A percentile compares a stretch with the other conserved stretches of the same genome.
Evolutionary conservation across 2,113 vertebrate species (phyloP).

Genomic region (Arizona elegans): DNA sequence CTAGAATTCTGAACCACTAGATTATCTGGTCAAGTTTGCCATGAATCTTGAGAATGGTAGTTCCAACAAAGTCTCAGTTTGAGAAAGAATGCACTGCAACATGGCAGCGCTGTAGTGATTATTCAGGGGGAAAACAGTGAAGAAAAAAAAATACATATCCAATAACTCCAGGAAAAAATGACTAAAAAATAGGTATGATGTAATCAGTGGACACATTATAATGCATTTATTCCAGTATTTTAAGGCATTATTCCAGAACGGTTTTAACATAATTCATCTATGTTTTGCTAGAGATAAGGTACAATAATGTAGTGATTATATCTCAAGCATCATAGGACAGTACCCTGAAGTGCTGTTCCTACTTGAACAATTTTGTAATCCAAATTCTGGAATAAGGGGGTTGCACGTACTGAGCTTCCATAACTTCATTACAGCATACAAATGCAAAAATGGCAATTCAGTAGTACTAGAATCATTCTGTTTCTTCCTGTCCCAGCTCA

Average conservation of each 20-base stretch:
- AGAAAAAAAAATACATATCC: fast-evolving
- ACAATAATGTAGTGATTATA: neutral
- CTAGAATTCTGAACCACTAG: neutral
- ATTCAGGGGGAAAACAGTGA: neutral
- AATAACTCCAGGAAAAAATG: neutral
- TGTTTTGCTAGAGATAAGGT: neutral
- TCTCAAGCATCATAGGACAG: neutral
- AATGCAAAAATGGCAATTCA: neutral
- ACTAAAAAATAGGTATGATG: neutral
- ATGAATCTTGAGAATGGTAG: neutral
- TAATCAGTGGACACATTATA: neutral
- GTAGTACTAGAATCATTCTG: neutral
- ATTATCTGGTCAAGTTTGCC: neutral
- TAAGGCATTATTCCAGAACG: neutral
- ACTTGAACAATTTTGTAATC: neutral
- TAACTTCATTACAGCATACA: neutral
- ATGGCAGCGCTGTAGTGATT: neutral
- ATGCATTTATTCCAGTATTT: neutral
- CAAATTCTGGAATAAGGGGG: neutral
- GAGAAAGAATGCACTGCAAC: neutral
- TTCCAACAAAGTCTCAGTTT: neutral
- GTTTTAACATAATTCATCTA: neutral
- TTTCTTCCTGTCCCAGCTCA: neutral
- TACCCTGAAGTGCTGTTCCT: neutral
- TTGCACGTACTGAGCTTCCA: neutral